Evolutionary conservation across 2,797 vertebrate genomes (phyloP).

Genomic region (Discoglossus pictus): DNA sequence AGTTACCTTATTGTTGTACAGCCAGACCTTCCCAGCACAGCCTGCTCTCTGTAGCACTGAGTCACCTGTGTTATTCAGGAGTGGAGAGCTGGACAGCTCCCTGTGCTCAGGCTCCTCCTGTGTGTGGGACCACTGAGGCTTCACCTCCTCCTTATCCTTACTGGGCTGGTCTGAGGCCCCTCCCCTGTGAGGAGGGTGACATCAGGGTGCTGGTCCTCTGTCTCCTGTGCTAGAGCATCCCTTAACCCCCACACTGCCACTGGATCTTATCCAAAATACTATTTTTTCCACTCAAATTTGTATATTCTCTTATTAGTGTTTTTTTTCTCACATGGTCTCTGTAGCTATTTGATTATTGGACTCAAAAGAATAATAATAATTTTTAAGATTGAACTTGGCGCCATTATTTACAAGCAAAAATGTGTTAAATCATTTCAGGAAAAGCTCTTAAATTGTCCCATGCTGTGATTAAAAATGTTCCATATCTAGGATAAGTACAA

Average conservation of each 20-base stretch:
- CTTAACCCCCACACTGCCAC: conserved; percentile 10
- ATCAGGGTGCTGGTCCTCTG: neutral
- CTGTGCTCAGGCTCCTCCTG: conserved; percentile 10
- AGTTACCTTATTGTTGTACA: conserved; percentile 15
- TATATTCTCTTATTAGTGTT: too few relatives aligned
- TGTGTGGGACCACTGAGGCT: neutral
- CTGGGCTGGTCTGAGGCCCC: conserved; percentile 34
- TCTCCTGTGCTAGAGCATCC: neutral
- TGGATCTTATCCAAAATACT: too few relatives aligned
- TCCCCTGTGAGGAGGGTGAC: conserved; percentile 25
- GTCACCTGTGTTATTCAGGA: conserved; percentile 29
- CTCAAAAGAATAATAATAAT: too few relatives aligned
- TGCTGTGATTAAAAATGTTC: too few relatives aligned
- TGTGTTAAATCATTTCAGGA: too few relatives aligned
- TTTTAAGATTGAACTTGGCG: too few relatives aligned
- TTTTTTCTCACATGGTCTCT: too few relatives aligned
- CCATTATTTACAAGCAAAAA: too few relatives aligned
- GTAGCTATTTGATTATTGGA: too few relatives aligned
- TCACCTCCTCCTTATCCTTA: conserved; percentile 25
- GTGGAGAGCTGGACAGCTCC: conserved; percentile 42
- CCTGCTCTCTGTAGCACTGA: neutral
- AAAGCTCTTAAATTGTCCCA: too few relatives aligned
- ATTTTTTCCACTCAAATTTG: too few relatives aligned
- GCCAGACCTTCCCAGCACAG: neutral
- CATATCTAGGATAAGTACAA: too few relatives aligned